Base-by-base conservation (phyloP, 2,113 vertebrate species). In the Alces alces region DNA sequence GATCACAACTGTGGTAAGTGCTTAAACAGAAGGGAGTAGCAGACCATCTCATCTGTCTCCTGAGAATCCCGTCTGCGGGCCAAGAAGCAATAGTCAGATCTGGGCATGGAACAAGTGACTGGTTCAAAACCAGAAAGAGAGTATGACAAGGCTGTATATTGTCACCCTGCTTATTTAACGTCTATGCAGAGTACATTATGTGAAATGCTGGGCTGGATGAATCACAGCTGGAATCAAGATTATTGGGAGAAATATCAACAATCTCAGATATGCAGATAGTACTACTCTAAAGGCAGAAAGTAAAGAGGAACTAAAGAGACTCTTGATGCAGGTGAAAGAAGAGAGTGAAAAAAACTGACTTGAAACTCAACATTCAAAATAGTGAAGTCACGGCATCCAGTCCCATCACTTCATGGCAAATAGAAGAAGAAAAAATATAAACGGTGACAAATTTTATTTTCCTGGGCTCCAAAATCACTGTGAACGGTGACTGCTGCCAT, bases 11-110 rank as follows among this genome's bases (percentile, higher is more conserved):
- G 66, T 70, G n/a, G n/a, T 39, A 70, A 23, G 5, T 39, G 10
- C 66, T 70, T 70, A 39, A 70, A 39, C 4, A 70, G n/a, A 70
- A 39, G n/a, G 10, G 5, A 70, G 5, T 36, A 70, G 19, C 66
- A 70, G 66, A 39, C 19, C 19, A 39, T 6, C n/a, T 70, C 39
- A 23, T n/a, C 19, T 70, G n/a, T 19, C n/a, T 36, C n/a, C 66
- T 0, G 19, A 70, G 10, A 70, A 70, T 70, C n/a, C 66, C 36
- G 1, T 39, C n/a, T 39, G n/a, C 0, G 0, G n/a, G 66, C 23
- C n/a, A 70, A 36, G 64, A 70, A 70, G 66, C n/a, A 70, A 39
- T n/a, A 70, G n/a, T 70, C n/a, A 70, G n/a, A 70, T 70, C n/a
- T 36, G 66, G 66, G 39, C n/a, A 70, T 36, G 9, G n/a, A 70